Percentiles rank a stretch among this genome's conserved stretches.
Evolutionary conservation across 2,888 invertebrate genomes (phyloP).

Genomic region (Polyploca ridens): DNA sequence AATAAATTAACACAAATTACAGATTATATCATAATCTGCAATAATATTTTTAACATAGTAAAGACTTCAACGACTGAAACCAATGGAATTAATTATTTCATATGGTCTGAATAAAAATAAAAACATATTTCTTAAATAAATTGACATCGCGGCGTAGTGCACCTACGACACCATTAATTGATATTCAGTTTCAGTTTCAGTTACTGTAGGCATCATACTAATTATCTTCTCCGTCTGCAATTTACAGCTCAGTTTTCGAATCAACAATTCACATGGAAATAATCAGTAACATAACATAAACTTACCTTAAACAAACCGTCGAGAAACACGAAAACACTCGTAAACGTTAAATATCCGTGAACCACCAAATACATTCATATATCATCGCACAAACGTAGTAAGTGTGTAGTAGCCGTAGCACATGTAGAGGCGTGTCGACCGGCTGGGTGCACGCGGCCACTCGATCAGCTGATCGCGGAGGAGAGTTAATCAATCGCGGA

Average conservation of each 20-base stretch:
- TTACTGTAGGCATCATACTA: background rate
- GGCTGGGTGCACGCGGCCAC: slow-evolving; percentile 49
- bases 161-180: background rate
- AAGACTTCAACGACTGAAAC: background rate
- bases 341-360: slow-evolving; percentile 59
- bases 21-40: too few species aligned
- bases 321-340: slow-evolving; percentile 47
- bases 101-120: background rate
- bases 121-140: background rate
- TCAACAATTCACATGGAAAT: background rate
- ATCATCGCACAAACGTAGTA: slow-evolving; percentile 73
- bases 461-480: slow-evolving; percentile 70
- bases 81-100: background rate
- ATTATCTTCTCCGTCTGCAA: background rate
- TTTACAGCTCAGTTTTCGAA: background rate
- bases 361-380: slow-evolving; percentile 69
- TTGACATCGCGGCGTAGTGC: too few species aligned
- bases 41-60: background rate
- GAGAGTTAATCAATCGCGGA: slow-evolving; percentile 16
- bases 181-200: too few species aligned
- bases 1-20: too few species aligned
- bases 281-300: slow-evolving; percentile 27
- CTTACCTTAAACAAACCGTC: slow-evolving; percentile 57
- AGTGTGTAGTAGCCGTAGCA: slow-evolving; percentile 60
- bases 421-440: slow-evolving; percentile 68